Base-by-base conservation (phyloP, 2,888 invertebrate species). In the Agrochola circellaris region DNA sequence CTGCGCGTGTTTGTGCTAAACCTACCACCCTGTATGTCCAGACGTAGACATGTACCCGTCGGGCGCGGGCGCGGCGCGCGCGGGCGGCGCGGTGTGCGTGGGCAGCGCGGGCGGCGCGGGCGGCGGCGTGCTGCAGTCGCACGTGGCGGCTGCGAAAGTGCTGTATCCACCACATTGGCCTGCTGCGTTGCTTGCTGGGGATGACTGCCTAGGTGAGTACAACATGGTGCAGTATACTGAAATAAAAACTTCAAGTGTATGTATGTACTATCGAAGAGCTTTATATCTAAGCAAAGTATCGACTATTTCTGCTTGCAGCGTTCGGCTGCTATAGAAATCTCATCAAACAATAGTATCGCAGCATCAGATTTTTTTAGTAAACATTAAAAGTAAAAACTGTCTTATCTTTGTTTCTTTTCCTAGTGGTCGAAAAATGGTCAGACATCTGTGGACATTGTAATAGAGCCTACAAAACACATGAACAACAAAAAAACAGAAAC, bases 141-240 rank as follows among this genome's bases (percentile, higher is more conserved):
- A 87, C 83, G 77, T 89, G 51, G 89, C 93, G 51, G 88, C 91
- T 82, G 82, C 87, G 56, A 86, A 83, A 66, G 90, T 90, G 11
- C 23, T 75, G 67, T 93, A 91, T 91, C 84, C 91, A 69, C 94
- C 95, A 86, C 94, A 92, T 88, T 95, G 95, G 95, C 95, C 95
- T 75, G 88, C 93, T 77, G 91, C 91, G 20, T 75, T 94, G 72
- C 81, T 95, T 30, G 87, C 92, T 45, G 94, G 94, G 3, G 95
- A 95, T 75, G 93, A 93, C 58, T 88, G 91, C 9, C 87, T 94
- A 56, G 91, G 95, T 95, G n/a, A 88, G 89, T 86, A 23, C 13
- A 58, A 20, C 11, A 65, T 26, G 1, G 20, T 26, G n/a, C n/a
- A 26, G 23, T 62, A 23, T 62, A 34, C 34, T 23, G 34, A 62